These are phyloP conservation scores for Mobula birostris DNA, from an alignment of 2,113 vertebrate species.

Conservation along the genomic window DNA sequence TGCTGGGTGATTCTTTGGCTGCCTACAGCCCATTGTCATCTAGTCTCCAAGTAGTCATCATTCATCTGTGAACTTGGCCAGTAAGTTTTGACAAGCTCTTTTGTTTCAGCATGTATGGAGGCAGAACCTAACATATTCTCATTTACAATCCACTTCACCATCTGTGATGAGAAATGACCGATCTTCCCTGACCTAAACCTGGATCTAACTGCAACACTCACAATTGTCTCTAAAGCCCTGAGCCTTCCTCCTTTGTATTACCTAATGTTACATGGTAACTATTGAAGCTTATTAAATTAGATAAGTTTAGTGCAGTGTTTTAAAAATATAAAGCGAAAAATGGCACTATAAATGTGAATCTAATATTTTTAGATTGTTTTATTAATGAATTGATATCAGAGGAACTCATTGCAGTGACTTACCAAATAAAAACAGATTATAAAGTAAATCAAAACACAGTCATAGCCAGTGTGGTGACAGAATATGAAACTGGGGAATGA, in stretches of 20 bases:
- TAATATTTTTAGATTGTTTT: background rate
- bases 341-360: background rate
- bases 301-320: background rate
- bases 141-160: background rate
- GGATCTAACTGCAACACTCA: background rate
- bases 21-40: background rate
- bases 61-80: background rate
- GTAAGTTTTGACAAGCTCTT: too few species aligned
- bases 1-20: background rate
- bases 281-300: background rate
- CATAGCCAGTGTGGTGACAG: background rate
- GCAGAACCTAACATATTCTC: background rate
- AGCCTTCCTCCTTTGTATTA: background rate
- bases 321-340: background rate
- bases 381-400: background rate
- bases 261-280: background rate
- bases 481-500: background rate
- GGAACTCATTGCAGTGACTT: background rate
- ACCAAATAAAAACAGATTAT: background rate
- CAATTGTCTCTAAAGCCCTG: too few species aligned
- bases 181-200: background rate
- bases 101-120: too few species aligned
- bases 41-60: background rate
- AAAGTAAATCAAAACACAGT: background rate
- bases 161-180: background rate